Evolutionary conservation across 1,140 invertebrate species (phyloP).

Genomic region (Sipha flava): DNA sequence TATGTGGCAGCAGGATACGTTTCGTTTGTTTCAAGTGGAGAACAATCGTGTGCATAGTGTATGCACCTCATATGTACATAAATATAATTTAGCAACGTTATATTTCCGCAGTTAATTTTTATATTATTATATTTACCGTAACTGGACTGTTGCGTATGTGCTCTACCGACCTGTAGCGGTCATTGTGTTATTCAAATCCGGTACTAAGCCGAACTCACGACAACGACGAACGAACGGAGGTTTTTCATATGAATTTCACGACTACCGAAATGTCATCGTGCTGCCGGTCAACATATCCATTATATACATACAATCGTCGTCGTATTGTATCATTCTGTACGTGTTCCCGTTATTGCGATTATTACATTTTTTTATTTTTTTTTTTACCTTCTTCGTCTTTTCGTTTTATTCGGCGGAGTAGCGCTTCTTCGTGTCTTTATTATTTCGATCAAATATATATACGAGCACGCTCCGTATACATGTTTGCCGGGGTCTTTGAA

Average conservation of each 20-base stretch:
- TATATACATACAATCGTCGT: neutral
- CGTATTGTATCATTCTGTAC: neutral
- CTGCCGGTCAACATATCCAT: neutral
- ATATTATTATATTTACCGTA: neutral
- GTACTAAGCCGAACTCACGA: neutral
- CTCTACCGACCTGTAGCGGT: neutral
- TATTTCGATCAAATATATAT: slow-evolving; percentile 3
- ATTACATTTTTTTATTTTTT: neutral
- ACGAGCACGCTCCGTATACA: neutral
- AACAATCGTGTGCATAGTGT: neutral
- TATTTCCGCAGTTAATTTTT: neutral
- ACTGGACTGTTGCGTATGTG: neutral
- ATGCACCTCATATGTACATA: neutral
- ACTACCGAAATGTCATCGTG: neutral
- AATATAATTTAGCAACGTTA: neutral
- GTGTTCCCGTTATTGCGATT: slow-evolving; percentile 4
- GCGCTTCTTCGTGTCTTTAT: neutral
- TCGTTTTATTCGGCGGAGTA: neutral
- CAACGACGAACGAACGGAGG: too few relatives aligned
- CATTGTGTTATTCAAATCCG: slow-evolving; percentile 6
- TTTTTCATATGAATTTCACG: neutral
- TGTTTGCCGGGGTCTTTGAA: slow-evolving; percentile 16
- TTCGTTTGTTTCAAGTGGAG: neutral
- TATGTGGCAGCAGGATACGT: neutral
- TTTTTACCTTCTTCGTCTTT: neutral